phyloP scores from a whole-genome alignment of 2,888 invertebrate genomes.

The Dioctria linearis region DNA sequence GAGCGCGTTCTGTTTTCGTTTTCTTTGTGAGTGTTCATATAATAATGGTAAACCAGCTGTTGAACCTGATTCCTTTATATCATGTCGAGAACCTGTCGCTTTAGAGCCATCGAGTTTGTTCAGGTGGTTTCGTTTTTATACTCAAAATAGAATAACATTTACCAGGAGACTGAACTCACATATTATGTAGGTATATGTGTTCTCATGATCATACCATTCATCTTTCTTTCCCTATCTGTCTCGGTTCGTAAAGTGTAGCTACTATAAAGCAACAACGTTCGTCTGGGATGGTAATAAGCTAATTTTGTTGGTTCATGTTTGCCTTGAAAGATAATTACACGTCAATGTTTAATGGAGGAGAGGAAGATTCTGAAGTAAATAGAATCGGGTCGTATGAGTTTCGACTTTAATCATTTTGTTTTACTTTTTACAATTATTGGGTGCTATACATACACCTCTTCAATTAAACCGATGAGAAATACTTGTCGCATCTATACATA shows the following conservation, averaged over 20 bases:
- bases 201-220: not conserved
- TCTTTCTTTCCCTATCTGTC: not conserved
- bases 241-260: too few species aligned
- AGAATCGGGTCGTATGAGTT: not conserved
- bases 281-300: constrained; percentile 2
- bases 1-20: not conserved
- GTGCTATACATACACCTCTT: too few species aligned
- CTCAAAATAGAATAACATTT: not conserved
- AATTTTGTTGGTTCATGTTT: constrained; percentile 46
- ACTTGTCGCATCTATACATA: too few species aligned
- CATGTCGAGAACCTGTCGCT: not conserved
- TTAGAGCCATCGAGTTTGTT: not conserved
- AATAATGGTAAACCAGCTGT: not conserved
- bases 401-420: not conserved
- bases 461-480: too few species aligned
- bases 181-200: not conserved
- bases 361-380: constrained; percentile 23
- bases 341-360: constrained; percentile 7
- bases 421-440: too few species aligned
- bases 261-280: not conserved
- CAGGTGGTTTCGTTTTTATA: not conserved
- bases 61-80: not conserved
- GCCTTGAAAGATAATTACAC: constrained; percentile 47
- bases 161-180: not conserved
- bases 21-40: not conserved